Base-by-base conservation (phyloP, 2,113 vertebrate species). In the Rhinopomastus cyanomelas region DNA sequence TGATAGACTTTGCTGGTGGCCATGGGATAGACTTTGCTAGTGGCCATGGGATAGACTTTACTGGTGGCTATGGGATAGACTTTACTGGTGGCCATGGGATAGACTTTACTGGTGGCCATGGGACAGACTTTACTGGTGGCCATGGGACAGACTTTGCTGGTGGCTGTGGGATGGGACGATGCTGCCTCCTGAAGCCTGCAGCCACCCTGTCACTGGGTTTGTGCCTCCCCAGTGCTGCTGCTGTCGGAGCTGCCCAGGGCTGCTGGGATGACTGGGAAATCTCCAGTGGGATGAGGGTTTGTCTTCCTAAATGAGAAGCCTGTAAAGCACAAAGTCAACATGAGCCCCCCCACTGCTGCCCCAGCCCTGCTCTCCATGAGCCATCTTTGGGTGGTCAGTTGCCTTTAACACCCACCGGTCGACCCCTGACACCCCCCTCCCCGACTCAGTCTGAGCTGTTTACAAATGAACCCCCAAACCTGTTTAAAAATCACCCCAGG, bases 41-140 rank as follows among this genome's bases (percentile, higher is more conserved):
- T 3, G 8, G 65, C 74, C 1, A n/a, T n/a, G n/a, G 52, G 32
- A 27, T 36, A 46, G 77, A 42, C 22, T 2, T n/a, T 1, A 1
- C 16, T 2, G 30, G 65, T 3, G 8, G 65, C 74, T 0, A n/a
- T n/a, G n/a, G 52, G 32, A 27, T 36, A 46, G 77, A 42, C 22
- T 2, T n/a, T 1, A 1, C 16, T 2, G 30, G 65, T 3, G 8
- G 65, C 74, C 1, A n/a, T n/a, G n/a, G 52, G 32, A 27, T 36
- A 46, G 77, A 42, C 22, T 2, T n/a, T 1, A 1, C 16, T 2
- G 30, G 65, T 3, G 8, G 65, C 74, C 1, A n/a, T n/a, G n/a
- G n/a, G n/a, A n/a, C n/a, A n/a, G 77, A 42, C 22, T 2, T n/a
- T 1, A 1, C 16, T 2, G 30, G 65, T 3, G 8, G 65, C 74